These are phyloP conservation scores for Pantherophis guttatus DNA, from an alignment of 2,113 vertebrate species.

Conservation along the genomic window DNA sequence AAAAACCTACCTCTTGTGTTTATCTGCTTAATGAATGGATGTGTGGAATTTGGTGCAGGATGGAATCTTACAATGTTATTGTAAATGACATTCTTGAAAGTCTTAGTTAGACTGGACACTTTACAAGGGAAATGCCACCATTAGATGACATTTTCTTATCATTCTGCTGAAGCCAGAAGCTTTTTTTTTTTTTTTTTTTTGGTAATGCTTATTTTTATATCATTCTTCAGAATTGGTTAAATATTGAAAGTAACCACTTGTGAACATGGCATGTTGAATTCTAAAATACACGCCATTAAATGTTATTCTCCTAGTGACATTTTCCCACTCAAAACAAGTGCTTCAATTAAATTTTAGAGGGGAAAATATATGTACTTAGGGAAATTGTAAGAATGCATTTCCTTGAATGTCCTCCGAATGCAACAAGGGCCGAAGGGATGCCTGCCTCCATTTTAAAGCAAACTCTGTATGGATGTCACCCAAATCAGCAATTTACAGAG, in stretches of 20 bases:
- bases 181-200: neutral
- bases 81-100: neutral
- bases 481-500: too few species aligned
- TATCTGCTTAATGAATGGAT: neutral
- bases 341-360: neutral
- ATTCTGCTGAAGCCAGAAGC: neutral
- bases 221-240: neutral
- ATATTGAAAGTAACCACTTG: neutral
- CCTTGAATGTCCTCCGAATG: neutral
- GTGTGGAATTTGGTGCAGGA: neutral
- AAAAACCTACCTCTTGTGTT: neutral
- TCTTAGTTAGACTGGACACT: neutral
- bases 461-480: neutral
- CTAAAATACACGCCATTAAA: neutral
- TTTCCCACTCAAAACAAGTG: neutral
- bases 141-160: neutral
- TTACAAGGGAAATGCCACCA: neutral
- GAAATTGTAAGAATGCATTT: neutral
- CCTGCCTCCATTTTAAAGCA: neutral
- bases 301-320: neutral
- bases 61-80: neutral
- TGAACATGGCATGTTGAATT: neutral
- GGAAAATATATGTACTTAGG: neutral
- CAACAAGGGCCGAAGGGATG: too few species aligned
- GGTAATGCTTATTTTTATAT: neutral